These are phyloP conservation scores for Nasua narica DNA, from an alignment of 2,797 vertebrate species.

Conservation along the genomic window DNA sequence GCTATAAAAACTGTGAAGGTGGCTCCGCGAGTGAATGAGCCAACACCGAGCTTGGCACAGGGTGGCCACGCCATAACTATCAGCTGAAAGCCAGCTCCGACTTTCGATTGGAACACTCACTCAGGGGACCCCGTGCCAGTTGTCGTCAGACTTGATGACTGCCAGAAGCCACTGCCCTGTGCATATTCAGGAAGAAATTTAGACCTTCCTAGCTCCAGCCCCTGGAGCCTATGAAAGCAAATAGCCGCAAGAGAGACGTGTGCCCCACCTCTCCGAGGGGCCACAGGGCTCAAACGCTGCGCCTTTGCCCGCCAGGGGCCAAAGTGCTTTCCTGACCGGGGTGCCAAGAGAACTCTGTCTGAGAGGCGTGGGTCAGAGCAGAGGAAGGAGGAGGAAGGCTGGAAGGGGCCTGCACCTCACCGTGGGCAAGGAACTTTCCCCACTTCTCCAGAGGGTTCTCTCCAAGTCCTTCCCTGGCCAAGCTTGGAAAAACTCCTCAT, in stretches of 20 bases:
- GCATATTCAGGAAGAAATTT: conserved; percentile 31
- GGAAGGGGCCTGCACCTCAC: not conserved
- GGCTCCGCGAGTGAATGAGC: not conserved
- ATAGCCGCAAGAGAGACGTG: not conserved
- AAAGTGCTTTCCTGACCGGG: not conserved
- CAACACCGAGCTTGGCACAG: not conserved
- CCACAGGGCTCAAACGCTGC: not conserved
- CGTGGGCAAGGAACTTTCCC: not conserved
- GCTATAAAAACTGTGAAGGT: not conserved
- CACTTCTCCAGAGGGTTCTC: not conserved
- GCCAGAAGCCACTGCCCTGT: conserved; percentile 48
- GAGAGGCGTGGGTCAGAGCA: not conserved
- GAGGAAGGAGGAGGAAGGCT: not conserved
- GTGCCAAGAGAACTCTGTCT: not conserved
- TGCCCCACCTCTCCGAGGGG: not conserved
- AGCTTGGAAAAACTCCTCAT: conserved; percentile 37
- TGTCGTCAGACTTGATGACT: conserved; percentile 18
- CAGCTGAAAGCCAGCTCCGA: not conserved
- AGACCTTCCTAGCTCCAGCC: not conserved
- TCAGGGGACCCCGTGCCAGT: not conserved
- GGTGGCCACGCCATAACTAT: not conserved
- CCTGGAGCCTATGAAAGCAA: conserved; percentile 26
- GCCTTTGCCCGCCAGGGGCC: not conserved
- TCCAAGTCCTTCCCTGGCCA: not conserved
- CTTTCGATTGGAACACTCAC: not conserved